Evolutionary conservation across 2,888 invertebrate genomes (phyloP).

Genomic region (Poecilobothrus nobilitatus): DNA sequence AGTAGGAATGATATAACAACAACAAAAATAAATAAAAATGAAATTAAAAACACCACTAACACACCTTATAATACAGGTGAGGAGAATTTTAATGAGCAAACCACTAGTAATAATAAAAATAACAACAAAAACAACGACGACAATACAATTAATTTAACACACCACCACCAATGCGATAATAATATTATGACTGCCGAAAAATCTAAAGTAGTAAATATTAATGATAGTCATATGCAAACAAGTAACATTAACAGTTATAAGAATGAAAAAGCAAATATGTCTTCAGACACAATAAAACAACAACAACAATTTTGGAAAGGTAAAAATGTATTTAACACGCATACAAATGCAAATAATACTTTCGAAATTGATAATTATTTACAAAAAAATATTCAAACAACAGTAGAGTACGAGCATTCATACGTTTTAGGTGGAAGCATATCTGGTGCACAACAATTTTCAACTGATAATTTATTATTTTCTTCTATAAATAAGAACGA

Average conservation of each 20-base stretch:
- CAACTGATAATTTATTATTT: constrained; percentile 16
- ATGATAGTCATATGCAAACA: not conserved
- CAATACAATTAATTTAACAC: not conserved
- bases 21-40: not conserved
- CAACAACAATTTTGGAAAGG: not conserved
- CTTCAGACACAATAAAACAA: not conserved
- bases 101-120: not conserved
- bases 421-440: constrained; percentile 16
- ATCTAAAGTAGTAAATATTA: not conserved
- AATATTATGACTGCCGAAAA: not conserved
- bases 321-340: constrained; percentile 7
- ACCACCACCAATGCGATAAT: not conserved
- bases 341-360: constrained; percentile 2
- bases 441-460: constrained; percentile 11
- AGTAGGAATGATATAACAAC: not conserved
- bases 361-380: not conserved
- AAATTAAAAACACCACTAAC: not conserved
- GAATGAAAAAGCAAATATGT: not conserved
- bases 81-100: too few relatives aligned
- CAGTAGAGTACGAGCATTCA: constrained; percentile 21
- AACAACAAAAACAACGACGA: too few relatives aligned
- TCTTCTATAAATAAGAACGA: constrained; percentile 26
- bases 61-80: not conserved
- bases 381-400: not conserved
- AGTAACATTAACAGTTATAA: not conserved